phyloP scores from a whole-genome alignment of 2,888 invertebrate species.

The Folsomia manolachei region DNA sequence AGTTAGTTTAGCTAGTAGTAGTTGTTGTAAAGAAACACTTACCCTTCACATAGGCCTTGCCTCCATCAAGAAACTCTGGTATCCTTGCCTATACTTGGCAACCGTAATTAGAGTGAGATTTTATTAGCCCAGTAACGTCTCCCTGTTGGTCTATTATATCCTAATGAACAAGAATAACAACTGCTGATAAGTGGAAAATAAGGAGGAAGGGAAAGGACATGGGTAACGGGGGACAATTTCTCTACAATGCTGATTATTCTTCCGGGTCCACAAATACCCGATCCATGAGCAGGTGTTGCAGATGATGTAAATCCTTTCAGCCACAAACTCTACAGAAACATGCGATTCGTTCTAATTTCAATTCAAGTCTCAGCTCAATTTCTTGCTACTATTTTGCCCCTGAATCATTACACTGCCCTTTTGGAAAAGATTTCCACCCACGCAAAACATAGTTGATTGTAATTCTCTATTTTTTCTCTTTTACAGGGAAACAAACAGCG shows the following conservation, averaged over 20 bases:
- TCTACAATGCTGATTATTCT: no score
- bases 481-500: constrained; percentile 78
- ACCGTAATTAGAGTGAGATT: constrained; percentile 16
- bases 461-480: constrained; percentile 16
- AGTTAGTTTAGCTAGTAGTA: no score
- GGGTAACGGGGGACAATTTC: not conserved
- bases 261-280: no score
- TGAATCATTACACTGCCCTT: no score
- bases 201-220: not conserved
- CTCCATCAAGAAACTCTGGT: constrained; percentile 8
- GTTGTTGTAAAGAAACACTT: not conserved
- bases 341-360: no score
- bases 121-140: constrained; percentile 15
- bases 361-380: no score
- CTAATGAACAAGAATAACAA: constrained; percentile 10
- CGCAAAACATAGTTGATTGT: not conserved
- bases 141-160: constrained; percentile 13
- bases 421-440: no score
- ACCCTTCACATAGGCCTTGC: constrained; percentile 6
- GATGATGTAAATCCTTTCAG: no score
- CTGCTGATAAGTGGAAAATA: constrained; percentile 4
- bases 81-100: not conserved
- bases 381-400: no score
- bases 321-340: no score
- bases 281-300: no score